Conservation (phyloP, 2,113 vertebrate species). For the Bostrychus sinensis region DNA sequence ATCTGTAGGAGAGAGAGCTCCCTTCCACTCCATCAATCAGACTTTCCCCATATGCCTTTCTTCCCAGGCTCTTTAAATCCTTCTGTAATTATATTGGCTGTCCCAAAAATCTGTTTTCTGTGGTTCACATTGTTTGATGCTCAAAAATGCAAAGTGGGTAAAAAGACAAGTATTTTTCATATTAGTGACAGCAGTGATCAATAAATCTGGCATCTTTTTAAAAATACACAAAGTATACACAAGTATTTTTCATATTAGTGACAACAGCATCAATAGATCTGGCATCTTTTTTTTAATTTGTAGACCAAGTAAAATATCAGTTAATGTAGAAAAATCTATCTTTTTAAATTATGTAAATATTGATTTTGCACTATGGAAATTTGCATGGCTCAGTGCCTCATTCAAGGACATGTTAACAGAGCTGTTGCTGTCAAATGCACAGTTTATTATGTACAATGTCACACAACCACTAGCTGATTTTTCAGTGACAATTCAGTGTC, state of each 20-base stretch:
- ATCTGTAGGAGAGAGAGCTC: slow-evolving; percentile 12
- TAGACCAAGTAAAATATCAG: not conserved
- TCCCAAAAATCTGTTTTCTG: not conserved
- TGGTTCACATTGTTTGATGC: not conserved
- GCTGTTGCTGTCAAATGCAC: not conserved
- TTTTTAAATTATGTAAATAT: not conserved
- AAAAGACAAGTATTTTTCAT: not conserved
- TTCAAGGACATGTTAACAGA: not conserved
- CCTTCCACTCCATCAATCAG: not conserved
- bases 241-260: too few species aligned
- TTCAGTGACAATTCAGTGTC: not conserved
- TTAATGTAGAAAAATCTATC: not conserved
- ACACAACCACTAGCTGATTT: too few species aligned
- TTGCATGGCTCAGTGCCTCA: not conserved
- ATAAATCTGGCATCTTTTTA: too few species aligned
- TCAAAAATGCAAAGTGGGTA: not conserved
- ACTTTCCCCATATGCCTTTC: not conserved
- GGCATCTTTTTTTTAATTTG: not conserved
- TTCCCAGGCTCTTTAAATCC: not conserved
- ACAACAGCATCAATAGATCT: not conserved
- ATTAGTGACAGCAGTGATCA: not conserved
- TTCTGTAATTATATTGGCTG: slow-evolving; percentile 28
- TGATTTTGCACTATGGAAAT: not conserved
- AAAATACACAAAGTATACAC: too few species aligned
- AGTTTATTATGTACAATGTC: not conserved